A percentile compares a stretch with the other conserved stretches of the same genome.
These are phyloP conservation scores for Umimayanthus kanabou DNA, from an alignment of 92 coral and sea anemone species.

Conservation along the genomic window DNA sequence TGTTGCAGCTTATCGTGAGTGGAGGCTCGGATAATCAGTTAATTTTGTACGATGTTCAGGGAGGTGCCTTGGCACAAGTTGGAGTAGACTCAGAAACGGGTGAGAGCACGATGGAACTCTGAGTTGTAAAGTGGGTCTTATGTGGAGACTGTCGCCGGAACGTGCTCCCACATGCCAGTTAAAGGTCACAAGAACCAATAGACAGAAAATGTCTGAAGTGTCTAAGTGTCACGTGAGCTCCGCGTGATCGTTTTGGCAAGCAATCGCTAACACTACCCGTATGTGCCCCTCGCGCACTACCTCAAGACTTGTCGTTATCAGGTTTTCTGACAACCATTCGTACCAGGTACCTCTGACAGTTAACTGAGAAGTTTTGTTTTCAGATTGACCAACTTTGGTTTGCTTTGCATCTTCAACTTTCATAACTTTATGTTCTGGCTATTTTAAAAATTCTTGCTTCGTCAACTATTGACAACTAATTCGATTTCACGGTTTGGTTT, in stretches of 20 bases:
- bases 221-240: background rate
- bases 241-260: background rate
- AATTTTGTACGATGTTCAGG: constrained; percentile 82
- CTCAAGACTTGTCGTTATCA: too few species aligned
- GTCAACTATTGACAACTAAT: too few species aligned
- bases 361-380: too few species aligned
- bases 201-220: background rate
- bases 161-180: background rate
- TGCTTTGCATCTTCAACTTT: too few species aligned
- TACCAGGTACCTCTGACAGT: too few species aligned
- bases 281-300: too few species aligned
- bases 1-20: constrained; percentile 73
- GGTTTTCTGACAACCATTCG: too few species aligned
- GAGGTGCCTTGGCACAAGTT: constrained; percentile 56
- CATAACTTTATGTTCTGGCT: too few species aligned
- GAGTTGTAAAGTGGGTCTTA: background rate
- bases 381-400: too few species aligned
- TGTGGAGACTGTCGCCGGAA: background rate
- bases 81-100: constrained; percentile 44
- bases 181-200: background rate
- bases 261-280: background rate
- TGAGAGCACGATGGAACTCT: constrained; percentile 31
- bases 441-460: too few species aligned
- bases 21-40: constrained; percentile 98
- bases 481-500: too few species aligned